Conservation (phyloP, 2,888 invertebrate genomes). For the Acheta domesticus region DNA sequence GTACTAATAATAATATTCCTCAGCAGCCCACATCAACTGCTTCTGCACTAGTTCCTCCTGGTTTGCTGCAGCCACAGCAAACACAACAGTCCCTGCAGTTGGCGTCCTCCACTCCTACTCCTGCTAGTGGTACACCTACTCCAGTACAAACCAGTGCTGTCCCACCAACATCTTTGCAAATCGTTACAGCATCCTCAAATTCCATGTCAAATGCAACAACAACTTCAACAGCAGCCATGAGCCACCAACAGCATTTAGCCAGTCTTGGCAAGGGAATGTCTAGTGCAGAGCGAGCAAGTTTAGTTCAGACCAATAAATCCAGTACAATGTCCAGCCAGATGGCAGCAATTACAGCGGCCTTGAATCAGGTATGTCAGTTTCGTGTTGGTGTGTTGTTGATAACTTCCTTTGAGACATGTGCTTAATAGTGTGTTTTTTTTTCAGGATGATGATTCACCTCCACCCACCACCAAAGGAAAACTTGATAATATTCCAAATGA, state of each 20-base stretch:
- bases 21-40: slow-evolving; percentile 23
- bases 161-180: slow-evolving; percentile 11
- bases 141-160: slow-evolving; percentile 39
- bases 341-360: slow-evolving; percentile 68
- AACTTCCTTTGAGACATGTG: no score
- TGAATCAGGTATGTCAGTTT: slow-evolving; percentile 50
- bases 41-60: slow-evolving; percentile 27
- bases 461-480: slow-evolving; percentile 53
- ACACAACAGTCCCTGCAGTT: slow-evolving; percentile 34
- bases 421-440: neutral
- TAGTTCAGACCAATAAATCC: slow-evolving; percentile 50
- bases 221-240: slow-evolving; percentile 44
- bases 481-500: slow-evolving; percentile 57
- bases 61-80: slow-evolving; percentile 23
- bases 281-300: slow-evolving; percentile 53
- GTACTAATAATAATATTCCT: slow-evolving; percentile 27
- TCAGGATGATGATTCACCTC: slow-evolving; percentile 58
- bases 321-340: slow-evolving; percentile 64
- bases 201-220: slow-evolving; percentile 44
- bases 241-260: slow-evolving; percentile 47
- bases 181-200: slow-evolving; percentile 44
- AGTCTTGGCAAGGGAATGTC: slow-evolving; percentile 54
- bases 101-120: slow-evolving; percentile 37
- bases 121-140: slow-evolving; percentile 42
- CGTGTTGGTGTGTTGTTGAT: neutral